Conservation (phyloP, 2,797 vertebrate species). For the Tokudaia tokunoshimensis region DNA sequence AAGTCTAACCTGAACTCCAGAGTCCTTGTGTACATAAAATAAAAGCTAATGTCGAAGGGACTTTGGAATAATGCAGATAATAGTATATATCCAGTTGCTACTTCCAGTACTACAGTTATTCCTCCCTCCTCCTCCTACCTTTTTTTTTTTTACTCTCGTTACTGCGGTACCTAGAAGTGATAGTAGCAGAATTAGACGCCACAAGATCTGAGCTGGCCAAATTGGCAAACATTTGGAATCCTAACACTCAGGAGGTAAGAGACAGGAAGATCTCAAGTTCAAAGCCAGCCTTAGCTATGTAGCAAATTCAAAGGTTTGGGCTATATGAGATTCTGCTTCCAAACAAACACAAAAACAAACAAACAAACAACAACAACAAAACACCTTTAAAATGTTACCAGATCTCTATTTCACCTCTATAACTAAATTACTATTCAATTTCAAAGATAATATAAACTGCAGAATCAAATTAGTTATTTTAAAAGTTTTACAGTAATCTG, state of each 20-base stretch:
- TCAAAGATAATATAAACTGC: not conserved
- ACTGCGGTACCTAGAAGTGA: not conserved
- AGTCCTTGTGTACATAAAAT: not conserved
- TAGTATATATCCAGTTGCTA: not conserved
- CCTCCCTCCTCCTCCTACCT: not conserved
- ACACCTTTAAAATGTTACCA: not conserved
- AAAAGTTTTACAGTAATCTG: slow-evolving; percentile 29
- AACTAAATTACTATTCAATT: slow-evolving; percentile 33
- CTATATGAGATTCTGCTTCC: not conserved
- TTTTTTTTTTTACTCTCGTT: not conserved
- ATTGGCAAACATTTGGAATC: not conserved
- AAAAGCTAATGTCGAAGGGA: not conserved
- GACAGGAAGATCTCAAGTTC: not conserved
- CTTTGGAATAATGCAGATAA: not conserved
- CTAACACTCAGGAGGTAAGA: not conserved
- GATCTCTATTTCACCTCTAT: not conserved
- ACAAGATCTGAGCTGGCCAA: not conserved
- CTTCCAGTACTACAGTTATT: not conserved
- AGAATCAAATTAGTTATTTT: not conserved
- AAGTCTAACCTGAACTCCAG: not conserved
- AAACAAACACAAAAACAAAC: not conserved
- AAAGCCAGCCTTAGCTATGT: not conserved
- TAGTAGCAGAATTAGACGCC: not conserved
- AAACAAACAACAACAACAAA: not conserved
- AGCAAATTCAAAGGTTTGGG: not conserved